Conservation (phyloP, 2,888 invertebrate species). For the Coelopa pilipes region DNA sequence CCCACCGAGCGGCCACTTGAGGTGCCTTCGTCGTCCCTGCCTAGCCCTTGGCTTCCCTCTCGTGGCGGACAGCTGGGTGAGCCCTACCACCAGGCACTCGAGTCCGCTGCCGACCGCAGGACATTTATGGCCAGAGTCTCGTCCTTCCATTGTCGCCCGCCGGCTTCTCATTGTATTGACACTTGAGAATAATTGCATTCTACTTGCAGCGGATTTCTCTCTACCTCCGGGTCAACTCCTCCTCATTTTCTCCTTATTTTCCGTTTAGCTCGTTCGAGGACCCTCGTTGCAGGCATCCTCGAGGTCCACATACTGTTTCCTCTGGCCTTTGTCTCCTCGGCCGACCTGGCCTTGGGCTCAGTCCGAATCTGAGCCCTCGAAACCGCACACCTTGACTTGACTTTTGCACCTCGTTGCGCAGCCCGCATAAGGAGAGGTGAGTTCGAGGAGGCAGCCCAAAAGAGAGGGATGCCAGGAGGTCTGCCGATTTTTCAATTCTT, state of each 20-base stretch:
- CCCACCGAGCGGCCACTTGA: conserved; percentile 30
- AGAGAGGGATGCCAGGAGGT: not conserved
- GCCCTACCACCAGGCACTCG: not conserved
- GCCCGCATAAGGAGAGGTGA: too few species aligned
- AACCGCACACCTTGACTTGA: conserved; percentile 32
- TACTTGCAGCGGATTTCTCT: conserved; percentile 9
- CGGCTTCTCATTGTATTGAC: conserved; percentile 53
- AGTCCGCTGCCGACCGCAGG: conserved; percentile 52
- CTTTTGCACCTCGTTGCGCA: conserved; percentile 12
- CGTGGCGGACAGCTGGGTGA: not conserved
- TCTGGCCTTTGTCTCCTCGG: not conserved
- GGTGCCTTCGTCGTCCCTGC: not conserved
- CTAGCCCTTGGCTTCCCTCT: too few species aligned
- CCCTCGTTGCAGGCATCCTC: not conserved
- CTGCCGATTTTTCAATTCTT: conserved; percentile 14
- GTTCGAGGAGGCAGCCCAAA: too few species aligned
- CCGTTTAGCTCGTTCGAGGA: not conserved
- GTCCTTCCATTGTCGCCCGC: conserved; percentile 47
- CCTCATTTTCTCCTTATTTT: conserved; percentile 11
- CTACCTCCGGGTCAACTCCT: not conserved
- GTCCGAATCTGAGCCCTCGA: not conserved
- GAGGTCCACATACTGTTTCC: not conserved
- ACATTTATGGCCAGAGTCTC: conserved; percentile 50
- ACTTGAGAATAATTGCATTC: conserved; percentile 59
- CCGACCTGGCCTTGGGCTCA: not conserved